Conservation (phyloP, 2,113 vertebrate species). For the Phodopus roborovskii region DNA sequence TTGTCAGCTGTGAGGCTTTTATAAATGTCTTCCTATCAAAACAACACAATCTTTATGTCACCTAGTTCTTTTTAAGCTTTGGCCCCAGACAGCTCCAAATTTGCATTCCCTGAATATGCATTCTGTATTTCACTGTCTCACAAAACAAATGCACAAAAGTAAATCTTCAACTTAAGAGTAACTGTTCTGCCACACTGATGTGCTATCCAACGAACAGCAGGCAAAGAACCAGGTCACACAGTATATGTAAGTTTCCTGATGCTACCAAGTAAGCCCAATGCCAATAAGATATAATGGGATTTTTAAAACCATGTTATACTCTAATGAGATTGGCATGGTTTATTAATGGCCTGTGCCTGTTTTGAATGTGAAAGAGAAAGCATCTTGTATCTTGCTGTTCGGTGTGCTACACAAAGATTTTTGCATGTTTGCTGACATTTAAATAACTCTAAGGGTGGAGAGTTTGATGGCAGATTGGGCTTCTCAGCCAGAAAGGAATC, state of each 20-base stretch:
- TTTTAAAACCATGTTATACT: not conserved
- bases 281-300: constrained; percentile 64
- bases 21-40: constrained; percentile 61
- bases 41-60: constrained; percentile 45
- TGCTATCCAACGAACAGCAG: not conserved
- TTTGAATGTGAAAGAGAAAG: constrained; percentile 45
- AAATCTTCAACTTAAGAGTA: constrained; percentile 50
- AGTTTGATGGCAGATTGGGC: constrained; percentile 16
- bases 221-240: constrained; percentile 15
- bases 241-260: constrained; percentile 28
- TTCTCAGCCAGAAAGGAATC: not conserved
- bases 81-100: constrained; percentile 53
- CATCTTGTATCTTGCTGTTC: constrained; percentile 50
- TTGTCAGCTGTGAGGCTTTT: constrained; percentile 50
- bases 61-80: constrained; percentile 21
- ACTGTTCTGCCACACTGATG: constrained; percentile 12
- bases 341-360: constrained; percentile 62
- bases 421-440: constrained; percentile 39
- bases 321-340: constrained; percentile 67
- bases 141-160: constrained; percentile 46
- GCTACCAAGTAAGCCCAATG: constrained; percentile 51
- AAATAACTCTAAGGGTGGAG: constrained; percentile 44
- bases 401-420: constrained; percentile 32
- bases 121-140: constrained; percentile 61
- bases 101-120: constrained; percentile 50